phyloP scores from a whole-genome alignment of 2,888 invertebrate genomes.

The Mimas tiliae region DNA sequence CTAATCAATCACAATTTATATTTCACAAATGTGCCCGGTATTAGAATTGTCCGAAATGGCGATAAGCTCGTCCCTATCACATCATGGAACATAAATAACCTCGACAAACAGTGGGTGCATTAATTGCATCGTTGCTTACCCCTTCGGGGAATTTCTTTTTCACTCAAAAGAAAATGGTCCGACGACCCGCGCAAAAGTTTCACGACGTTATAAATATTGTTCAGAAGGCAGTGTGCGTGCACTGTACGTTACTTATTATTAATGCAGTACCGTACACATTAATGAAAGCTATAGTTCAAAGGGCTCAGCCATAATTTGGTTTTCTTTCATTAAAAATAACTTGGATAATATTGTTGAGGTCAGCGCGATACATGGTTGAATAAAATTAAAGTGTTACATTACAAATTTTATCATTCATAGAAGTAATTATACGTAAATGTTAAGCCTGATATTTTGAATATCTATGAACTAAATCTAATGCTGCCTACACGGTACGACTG shows the following conservation, averaged over 20 bases:
- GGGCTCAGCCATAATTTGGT: conserved; percentile 33
- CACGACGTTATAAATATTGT: conserved; percentile 14
- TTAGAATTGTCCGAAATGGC: too few relatives aligned
- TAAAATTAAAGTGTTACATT: not conserved
- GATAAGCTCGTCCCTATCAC: too few relatives aligned
- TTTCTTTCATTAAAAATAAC: conserved; percentile 41
- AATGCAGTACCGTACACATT: conserved; percentile 33
- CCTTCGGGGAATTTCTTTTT: not conserved
- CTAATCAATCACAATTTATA: too few relatives aligned
- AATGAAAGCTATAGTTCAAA: conserved; percentile 35
- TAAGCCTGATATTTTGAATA: too few relatives aligned
- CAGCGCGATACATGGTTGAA: not conserved
- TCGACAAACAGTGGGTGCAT: too few relatives aligned
- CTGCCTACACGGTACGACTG: too few relatives aligned
- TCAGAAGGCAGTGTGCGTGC: not conserved
- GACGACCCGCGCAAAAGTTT: not conserved
- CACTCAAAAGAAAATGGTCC: not conserved
- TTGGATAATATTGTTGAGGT: not conserved
- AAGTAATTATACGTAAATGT: too few relatives aligned
- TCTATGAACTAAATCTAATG: too few relatives aligned
- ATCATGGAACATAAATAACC: too few relatives aligned
- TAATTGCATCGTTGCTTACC: too few relatives aligned
- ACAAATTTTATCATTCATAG: too few relatives aligned
- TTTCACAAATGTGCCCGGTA: too few relatives aligned
- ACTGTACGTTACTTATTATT: conserved; percentile 35